Evolutionary conservation across 1,140 invertebrate species (phyloP).

Genomic region (Aphelenchoides fujianensis): DNA sequence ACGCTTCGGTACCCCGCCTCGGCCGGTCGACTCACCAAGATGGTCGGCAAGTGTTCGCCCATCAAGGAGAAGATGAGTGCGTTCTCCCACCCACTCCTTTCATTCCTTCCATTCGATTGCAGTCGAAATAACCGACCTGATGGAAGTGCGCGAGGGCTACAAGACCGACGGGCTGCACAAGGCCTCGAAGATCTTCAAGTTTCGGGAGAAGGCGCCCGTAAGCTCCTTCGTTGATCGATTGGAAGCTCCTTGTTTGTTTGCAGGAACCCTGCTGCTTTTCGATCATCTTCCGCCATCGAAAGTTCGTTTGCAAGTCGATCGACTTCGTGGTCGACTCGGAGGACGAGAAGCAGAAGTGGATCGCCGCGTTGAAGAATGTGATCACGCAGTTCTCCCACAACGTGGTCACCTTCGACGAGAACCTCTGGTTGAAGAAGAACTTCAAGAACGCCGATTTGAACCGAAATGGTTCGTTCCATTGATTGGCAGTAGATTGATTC

Average conservation of each 20-base stretch:
- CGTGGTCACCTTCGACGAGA: constrained; percentile 52
- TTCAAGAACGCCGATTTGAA: constrained; percentile 56
- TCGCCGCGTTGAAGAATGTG: constrained; percentile 40
- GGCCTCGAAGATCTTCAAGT: constrained; percentile 50
- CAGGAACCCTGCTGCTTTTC: constrained; percentile 59
- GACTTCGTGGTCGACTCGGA: constrained; percentile 49
- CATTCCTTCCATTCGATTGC: constrained; percentile 8
- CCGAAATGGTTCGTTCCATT: constrained; percentile 46
- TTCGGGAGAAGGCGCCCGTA: constrained; percentile 51
- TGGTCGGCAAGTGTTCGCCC: constrained; percentile 6
- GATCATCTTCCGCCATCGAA: constrained; percentile 54
- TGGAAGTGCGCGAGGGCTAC: constrained; percentile 59
- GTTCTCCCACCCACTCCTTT: neutral
- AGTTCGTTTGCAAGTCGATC: constrained; percentile 57
- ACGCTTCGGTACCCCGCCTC: constrained; percentile 21
- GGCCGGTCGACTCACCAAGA: neutral
- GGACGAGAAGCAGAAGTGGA: constrained; percentile 25
- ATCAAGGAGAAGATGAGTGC: constrained; percentile 8
- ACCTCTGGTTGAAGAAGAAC: constrained; percentile 52
- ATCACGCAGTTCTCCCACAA: constrained; percentile 34
- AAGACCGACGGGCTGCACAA: constrained; percentile 55
- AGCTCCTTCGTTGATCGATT: constrained; percentile 17
- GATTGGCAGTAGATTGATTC: neutral
- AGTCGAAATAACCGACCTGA: constrained; percentile 50
- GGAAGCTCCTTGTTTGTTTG: constrained; percentile 27